Evolutionary conservation across 2,888 invertebrate species (phyloP), one percentile per base, ranked within the genome.

Genomic region (Bugulina stolonifera): DNA sequence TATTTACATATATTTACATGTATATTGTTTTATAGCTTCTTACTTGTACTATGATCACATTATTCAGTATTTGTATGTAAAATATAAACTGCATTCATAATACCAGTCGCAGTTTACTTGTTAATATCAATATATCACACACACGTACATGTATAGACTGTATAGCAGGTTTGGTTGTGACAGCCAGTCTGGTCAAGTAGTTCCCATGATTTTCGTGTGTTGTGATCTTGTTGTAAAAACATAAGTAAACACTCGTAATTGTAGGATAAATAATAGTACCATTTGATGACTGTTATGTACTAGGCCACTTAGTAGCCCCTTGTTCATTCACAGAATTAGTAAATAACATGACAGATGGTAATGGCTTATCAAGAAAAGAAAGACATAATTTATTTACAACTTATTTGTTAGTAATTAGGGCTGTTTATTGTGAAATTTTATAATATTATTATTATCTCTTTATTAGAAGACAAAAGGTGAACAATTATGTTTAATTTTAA

Each of bases 141-240:
- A n/a, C n/a, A n/a, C n/a, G n/a, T n/a, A n/a, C n/a, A n/a, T 43
- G 18, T 43, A 43, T 43, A 10, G 43, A 18, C 43, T 43, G 43
- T 43, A 18, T 10, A 43, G 43, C 64, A 64, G 64, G 34, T 64
- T 34, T 64, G 27, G 3, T 18, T 32, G 32, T 64, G 64, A 32
- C 64, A 64, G 64, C 27, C 32, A 29, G 27, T 1, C 64, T 14
- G 2, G 5, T 64, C 64, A 64, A 64, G 64, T 64, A 32, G 64
- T 64, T 64, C 64, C 64, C 64, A 64, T 64, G 29, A 64, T 64
- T 64, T 64, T 64, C 64, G 64, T 27, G 64, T 64, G 64, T 32
- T 32, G 5, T 32, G 25, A 34, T 64, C 32, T 64, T 27, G 29
- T 64, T 25, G 29, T 64, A 64, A 64, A 55, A 55, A 64, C 64